Conservation (phyloP, 2,888 invertebrate genomes). For the Sesamia inferens region DNA sequence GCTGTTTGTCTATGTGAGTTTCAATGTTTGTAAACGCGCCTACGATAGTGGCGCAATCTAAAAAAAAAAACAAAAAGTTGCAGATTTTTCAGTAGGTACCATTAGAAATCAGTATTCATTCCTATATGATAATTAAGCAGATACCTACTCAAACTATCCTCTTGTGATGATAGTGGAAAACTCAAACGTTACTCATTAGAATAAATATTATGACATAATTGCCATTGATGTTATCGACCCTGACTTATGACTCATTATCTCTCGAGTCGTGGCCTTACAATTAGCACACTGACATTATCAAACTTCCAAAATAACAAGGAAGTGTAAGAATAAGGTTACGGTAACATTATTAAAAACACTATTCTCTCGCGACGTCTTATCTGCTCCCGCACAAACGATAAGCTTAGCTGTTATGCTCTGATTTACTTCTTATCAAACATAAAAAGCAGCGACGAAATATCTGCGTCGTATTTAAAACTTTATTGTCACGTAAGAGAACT, state of each 20-base stretch:
- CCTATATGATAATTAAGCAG: not conserved
- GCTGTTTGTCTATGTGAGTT: no score
- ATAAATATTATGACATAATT: slow-evolving; percentile 30
- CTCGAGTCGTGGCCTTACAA: slow-evolving; percentile 20
- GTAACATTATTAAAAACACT: slow-evolving; percentile 47
- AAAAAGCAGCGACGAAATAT: slow-evolving; percentile 21
- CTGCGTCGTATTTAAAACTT: slow-evolving; percentile 29
- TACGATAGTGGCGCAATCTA: no score
- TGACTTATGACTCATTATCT: slow-evolving; percentile 26
- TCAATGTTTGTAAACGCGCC: no score
- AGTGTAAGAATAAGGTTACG: slow-evolving; percentile 37
- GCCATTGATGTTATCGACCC: slow-evolving; percentile 1
- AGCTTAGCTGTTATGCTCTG: slow-evolving; percentile 52
- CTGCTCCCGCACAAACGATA: slow-evolving; percentile 49
- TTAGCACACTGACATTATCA: slow-evolving; percentile 33
- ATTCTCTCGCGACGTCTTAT: slow-evolving; percentile 51
- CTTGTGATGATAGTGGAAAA: not conserved
- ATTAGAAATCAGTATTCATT: not conserved
- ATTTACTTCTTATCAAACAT: slow-evolving; percentile 55
- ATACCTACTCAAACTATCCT: slow-evolving; percentile 11
- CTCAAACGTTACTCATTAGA: not conserved
- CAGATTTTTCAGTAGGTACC: not conserved
- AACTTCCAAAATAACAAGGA: slow-evolving; percentile 43
- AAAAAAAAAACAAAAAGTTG: not conserved
- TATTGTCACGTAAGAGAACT: slow-evolving; percentile 31